Percentiles rank a stretch among this genome's conserved stretches.
phyloP scores from a whole-genome alignment of 2,888 invertebrate species.

The Ischnura elegans region DNA sequence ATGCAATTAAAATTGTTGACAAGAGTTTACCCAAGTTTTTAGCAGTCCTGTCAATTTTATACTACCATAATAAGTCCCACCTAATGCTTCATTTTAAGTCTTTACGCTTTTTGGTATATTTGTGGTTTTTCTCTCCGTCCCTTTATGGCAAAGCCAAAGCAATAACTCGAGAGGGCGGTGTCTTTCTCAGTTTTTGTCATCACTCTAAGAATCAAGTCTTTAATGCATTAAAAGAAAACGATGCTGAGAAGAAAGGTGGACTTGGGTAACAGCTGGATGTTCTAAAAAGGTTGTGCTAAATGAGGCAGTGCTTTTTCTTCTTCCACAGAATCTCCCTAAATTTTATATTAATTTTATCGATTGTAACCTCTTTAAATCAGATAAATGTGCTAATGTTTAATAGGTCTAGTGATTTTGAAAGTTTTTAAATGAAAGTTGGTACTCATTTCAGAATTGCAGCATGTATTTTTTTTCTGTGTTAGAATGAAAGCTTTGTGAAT shows the following conservation, averaged over 20 bases:
- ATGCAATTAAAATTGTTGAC: too few species aligned
- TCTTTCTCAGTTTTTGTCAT: slow-evolving; percentile 64
- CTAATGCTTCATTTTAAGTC: slow-evolving; percentile 66
- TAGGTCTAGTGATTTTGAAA: too few species aligned
- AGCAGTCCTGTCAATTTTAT: slow-evolving; percentile 63
- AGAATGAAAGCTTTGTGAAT: too few species aligned
- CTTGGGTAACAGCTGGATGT: slow-evolving; percentile 64
- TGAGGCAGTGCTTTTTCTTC: slow-evolving; percentile 19
- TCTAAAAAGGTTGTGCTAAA: slow-evolving; percentile 63
- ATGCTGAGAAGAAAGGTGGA: slow-evolving; percentile 70
- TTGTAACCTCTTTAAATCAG: too few species aligned
- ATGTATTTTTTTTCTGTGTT: too few species aligned
- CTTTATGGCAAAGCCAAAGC: slow-evolving; percentile 56
- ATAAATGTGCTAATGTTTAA: too few species aligned
- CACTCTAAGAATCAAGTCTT: slow-evolving; percentile 66
- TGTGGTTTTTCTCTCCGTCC: slow-evolving; percentile 60
- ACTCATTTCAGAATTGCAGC: too few species aligned
- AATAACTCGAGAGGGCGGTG: slow-evolving; percentile 60
- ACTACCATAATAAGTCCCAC: slow-evolving; percentile 59
- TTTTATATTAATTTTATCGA: too few species aligned
- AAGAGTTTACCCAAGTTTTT: slow-evolving; percentile 50
- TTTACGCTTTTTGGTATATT: slow-evolving; percentile 67
- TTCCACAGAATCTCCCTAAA: neutral
- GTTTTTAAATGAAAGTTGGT: too few species aligned
- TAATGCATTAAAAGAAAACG: slow-evolving; percentile 72